Percentiles rank a stretch among this genome's conserved stretches.
Conservation (phyloP, 2,888 invertebrate genomes). For the Drosophila lacicola region DNA sequence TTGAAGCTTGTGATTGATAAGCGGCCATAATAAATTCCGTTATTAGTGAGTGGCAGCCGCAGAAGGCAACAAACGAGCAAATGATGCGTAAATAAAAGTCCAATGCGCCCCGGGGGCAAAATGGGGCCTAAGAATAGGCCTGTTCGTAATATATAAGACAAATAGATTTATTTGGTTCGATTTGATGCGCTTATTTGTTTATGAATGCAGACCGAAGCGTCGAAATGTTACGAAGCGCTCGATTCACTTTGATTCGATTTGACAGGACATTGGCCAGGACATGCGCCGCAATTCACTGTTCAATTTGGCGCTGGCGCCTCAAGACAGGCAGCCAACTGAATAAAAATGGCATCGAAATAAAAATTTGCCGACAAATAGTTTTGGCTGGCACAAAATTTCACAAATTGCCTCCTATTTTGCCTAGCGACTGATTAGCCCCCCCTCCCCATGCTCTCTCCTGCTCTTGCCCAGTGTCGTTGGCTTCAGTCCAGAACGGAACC, state of each 20-base stretch:
- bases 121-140: constrained; percentile 37
- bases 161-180: constrained; percentile 34
- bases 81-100: constrained; percentile 64
- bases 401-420: constrained; percentile 25
- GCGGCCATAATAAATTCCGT: constrained; percentile 65
- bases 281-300: background rate
- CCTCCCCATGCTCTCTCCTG: background rate
- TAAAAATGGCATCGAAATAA: constrained; percentile 14
- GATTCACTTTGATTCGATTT: constrained; percentile 54
- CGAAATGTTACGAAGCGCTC: constrained; percentile 9
- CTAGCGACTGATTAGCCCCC: constrained; percentile 48
- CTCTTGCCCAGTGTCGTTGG: constrained; percentile 27
- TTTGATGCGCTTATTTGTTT: constrained; percentile 47
- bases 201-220: constrained; percentile 28
- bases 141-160: constrained; percentile 53
- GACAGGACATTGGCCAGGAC: constrained; percentile 25
- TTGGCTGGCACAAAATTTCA: constrained; percentile 11
- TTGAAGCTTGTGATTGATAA: constrained; percentile 67
- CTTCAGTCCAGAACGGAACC: constrained; percentile 26
- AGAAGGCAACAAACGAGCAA: constrained; percentile 40
- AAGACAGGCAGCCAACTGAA: constrained; percentile 3
- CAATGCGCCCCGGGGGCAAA: constrained; percentile 8
- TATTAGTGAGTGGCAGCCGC: constrained; percentile 51
- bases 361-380: constrained; percentile 51
- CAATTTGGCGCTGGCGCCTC: constrained; percentile 14